phyloP scores from a whole-genome alignment of 2,888 invertebrate genomes.

The Laothoe populi region DNA sequence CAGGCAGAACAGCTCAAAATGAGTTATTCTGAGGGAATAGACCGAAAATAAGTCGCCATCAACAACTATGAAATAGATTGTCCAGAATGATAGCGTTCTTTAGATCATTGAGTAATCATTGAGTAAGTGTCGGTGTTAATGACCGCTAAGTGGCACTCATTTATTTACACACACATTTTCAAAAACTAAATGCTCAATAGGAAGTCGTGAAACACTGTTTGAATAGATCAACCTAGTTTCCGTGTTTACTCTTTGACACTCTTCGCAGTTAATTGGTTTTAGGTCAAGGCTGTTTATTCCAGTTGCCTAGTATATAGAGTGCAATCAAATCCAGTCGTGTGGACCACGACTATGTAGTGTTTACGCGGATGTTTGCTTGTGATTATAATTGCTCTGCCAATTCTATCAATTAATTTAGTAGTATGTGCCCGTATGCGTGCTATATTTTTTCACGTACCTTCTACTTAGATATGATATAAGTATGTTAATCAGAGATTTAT shows the following conservation, averaged over 20 bases:
- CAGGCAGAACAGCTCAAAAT: no score
- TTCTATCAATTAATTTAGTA: conserved; percentile 3
- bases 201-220: conserved; percentile 6
- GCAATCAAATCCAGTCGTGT: conserved; percentile 10
- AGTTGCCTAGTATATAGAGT: conserved; percentile 14
- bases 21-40: no score
- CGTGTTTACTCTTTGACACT: conserved; percentile 23
- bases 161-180: not conserved
- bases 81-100: no score
- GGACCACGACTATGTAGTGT: not conserved
- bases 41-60: no score
- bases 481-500: no score
- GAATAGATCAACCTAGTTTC: conserved; percentile 21
- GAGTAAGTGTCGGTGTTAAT: no score
- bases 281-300: conserved; percentile 22
- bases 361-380: conserved; percentile 11
- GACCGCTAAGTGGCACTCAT: not conserved
- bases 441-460: not conserved
- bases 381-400: conserved; percentile 8
- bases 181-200: not conserved
- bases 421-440: not conserved
- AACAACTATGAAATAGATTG: no score
- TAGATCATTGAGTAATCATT: no score
- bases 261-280: conserved; percentile 23
- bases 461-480: not conserved